phyloP scores from a whole-genome alignment of 2,888 invertebrate genomes.

The Poecilobothrus nobilitatus region DNA sequence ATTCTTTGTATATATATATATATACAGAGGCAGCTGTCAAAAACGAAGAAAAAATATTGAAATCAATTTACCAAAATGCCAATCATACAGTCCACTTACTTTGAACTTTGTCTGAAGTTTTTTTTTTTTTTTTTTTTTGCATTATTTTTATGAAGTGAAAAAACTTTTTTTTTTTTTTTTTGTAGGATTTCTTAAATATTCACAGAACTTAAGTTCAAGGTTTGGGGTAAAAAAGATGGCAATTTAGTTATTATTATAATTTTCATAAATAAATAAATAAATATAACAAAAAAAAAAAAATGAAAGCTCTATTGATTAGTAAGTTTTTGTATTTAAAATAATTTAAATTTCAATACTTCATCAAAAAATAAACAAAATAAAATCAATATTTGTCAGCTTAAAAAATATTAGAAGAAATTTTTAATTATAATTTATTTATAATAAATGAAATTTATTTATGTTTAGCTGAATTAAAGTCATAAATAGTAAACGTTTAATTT shows the following conservation, averaged over 20 bases:
- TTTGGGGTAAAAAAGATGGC: not conserved
- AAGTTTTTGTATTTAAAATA: no score
- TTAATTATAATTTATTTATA: no score
- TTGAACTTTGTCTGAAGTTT: constrained; percentile 2
- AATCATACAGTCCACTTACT: constrained; percentile 6
- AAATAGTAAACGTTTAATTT: no score
- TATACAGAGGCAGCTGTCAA: not conserved
- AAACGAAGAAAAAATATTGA: not conserved
- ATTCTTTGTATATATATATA: not conserved
- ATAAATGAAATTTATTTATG: no score
- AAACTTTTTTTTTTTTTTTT: not conserved
- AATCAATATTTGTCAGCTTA: no score
- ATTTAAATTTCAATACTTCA: no score
- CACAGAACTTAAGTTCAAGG: not conserved
- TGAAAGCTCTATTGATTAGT: no score
- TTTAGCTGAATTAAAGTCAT: no score
- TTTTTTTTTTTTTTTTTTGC: not conserved
- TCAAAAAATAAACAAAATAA: no score
- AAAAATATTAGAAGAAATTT: no score
- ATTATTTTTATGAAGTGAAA: not conserved
- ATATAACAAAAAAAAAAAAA: no score
- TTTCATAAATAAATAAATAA: no score
- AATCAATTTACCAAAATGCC: constrained; percentile 6
- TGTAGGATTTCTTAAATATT: not conserved
- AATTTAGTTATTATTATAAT: not conserved